A percentile compares a stretch with the other conserved stretches of the same genome.
phyloP scores from a whole-genome alignment of 2,113 vertebrate genomes.

The Nycticorax nycticorax region DNA sequence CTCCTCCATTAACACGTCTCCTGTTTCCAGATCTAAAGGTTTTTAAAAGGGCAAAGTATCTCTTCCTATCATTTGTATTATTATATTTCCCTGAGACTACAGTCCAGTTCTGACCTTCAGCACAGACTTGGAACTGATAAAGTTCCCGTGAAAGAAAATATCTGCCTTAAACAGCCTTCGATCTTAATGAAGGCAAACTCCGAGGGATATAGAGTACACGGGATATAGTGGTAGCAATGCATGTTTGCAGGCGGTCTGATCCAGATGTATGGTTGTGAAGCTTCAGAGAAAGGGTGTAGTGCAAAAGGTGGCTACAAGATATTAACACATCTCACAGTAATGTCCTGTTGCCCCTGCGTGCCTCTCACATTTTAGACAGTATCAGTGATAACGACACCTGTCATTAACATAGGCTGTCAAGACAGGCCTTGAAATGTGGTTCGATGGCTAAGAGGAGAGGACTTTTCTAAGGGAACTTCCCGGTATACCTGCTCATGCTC shows the following conservation, averaged over 20 bases:
- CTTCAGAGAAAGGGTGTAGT: background rate
- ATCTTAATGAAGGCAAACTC: background rate
- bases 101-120: background rate
- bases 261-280: background rate
- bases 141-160: background rate
- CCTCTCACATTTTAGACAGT: background rate
- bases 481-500: fast-evolving
- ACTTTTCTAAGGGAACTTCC: background rate
- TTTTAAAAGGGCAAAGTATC: background rate
- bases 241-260: background rate
- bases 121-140: background rate
- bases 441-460: background rate
- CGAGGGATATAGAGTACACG: background rate
- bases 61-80: background rate
- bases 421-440: background rate
- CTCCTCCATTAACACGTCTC: background rate
- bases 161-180: background rate
- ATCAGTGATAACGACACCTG: background rate
- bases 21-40: background rate
- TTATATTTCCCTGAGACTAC: background rate
- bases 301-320: background rate
- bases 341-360: background rate
- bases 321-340: background rate
- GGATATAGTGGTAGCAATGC: background rate
- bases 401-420: background rate